phyloP scores from a whole-genome alignment of 2,888 invertebrate species.

The Pterostichus madidus region DNA sequence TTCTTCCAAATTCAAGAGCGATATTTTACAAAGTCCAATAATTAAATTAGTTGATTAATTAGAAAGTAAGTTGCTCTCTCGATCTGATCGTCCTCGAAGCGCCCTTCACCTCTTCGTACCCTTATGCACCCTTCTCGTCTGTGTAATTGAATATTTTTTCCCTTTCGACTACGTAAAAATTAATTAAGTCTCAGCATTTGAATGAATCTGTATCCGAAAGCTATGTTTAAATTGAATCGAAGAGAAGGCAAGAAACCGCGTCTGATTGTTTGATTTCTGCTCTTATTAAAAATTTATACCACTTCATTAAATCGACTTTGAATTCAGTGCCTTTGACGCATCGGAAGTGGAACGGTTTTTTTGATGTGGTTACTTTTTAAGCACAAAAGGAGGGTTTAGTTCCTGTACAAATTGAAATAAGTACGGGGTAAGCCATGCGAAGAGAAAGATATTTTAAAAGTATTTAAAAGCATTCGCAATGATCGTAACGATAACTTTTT shows the following conservation, averaged over 20 bases:
- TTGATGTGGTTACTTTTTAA: slow-evolving; percentile 32
- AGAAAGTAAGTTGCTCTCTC: slow-evolving; percentile 65
- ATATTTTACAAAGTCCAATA: slow-evolving; percentile 73
- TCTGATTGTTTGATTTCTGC: slow-evolving; percentile 58
- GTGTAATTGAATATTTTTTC: slow-evolving; percentile 66
- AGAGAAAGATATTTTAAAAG: not conserved
- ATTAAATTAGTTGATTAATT: slow-evolving; percentile 74
- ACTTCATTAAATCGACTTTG: slow-evolving; percentile 56
- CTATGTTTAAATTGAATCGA: slow-evolving; percentile 62
- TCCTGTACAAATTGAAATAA: not conserved
- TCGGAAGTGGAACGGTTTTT: slow-evolving; percentile 24
- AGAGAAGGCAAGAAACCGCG: slow-evolving; percentile 48
- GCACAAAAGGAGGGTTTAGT: slow-evolving; percentile 15
- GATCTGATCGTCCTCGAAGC: slow-evolving; percentile 60
- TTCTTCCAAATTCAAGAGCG: slow-evolving; percentile 68
- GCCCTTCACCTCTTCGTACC: slow-evolving; percentile 1
- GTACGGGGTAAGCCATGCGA: not conserved
- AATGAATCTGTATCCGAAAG: slow-evolving; percentile 59
- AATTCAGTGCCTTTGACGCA: slow-evolving; percentile 56
- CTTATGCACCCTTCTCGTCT: slow-evolving; percentile 45
- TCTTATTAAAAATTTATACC: slow-evolving; percentile 61
- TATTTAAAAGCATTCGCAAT: not conserved
- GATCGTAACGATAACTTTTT: too few relatives aligned
- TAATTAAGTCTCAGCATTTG: slow-evolving; percentile 62
- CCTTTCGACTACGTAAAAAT: slow-evolving; percentile 63